Evolutionary conservation across 2,888 invertebrate genomes (phyloP).

Genomic region (Alitta virens): DNA sequence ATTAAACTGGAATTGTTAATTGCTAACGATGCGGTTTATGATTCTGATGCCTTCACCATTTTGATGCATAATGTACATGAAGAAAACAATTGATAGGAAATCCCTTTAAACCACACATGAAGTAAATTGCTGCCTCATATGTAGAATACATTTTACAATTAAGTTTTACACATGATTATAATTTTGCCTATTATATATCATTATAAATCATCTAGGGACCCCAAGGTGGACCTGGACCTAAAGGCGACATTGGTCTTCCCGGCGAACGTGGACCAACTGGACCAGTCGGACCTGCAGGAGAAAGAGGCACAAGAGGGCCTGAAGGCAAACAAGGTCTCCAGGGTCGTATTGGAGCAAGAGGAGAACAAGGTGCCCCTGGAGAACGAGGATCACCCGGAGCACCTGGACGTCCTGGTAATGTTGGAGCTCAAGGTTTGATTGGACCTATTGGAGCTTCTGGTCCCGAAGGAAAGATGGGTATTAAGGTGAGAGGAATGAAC

Average conservation of each 20-base stretch:
- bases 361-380: conserved; percentile 12
- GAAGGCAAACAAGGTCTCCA: conserved; percentile 16
- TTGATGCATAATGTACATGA: too few species aligned
- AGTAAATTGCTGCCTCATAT: too few species aligned
- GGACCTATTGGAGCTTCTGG: conserved; percentile 11
- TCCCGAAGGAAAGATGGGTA: conserved; percentile 9
- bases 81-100: too few species aligned
- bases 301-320: conserved; percentile 14
- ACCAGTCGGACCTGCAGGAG: conserved; percentile 13
- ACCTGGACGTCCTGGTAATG: conserved; percentile 15
- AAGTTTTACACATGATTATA: too few species aligned
- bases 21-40: too few species aligned
- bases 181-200: too few species aligned
- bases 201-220: conserved; percentile 11
- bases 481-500: conserved; percentile 5
- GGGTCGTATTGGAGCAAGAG: conserved; percentile 10
- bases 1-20: too few species aligned
- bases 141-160: too few species aligned
- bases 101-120: too few species aligned
- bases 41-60: too few species aligned
- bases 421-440: conserved; percentile 6
- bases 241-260: conserved; percentile 17
- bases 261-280: conserved; percentile 17
- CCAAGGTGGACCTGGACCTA: conserved; percentile 27
- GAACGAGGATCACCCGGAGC: conserved; percentile 7